Conservation (phyloP, 2,113 vertebrate genomes). For the Labeo rohita region DNA sequence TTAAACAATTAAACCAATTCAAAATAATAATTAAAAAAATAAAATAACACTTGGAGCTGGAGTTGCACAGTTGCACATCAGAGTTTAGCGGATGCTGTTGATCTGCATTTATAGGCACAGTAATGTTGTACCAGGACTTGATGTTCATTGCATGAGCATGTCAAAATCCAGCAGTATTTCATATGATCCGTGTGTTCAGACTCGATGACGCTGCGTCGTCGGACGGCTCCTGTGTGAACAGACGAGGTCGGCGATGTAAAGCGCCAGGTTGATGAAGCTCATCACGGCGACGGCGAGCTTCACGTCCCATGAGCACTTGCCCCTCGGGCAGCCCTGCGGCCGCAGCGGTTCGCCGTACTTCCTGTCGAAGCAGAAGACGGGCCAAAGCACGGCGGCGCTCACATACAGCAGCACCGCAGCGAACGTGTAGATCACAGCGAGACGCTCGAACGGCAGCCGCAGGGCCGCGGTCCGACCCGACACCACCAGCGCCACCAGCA, state of each 20-base stretch:
- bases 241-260: constrained; percentile 83
- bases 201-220: constrained; percentile 63
- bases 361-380: constrained; percentile 89
- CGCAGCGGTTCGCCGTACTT: constrained; percentile 84
- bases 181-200: background rate
- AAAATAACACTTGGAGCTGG: too few relatives aligned
- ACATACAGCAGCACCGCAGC: constrained; percentile 87
- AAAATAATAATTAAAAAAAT: too few relatives aligned
- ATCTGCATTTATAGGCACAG: too few relatives aligned
- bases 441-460: constrained; percentile 83
- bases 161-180: too few relatives aligned
- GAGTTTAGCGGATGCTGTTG: too few relatives aligned
- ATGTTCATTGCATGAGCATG: too few relatives aligned
- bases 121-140: too few relatives aligned
- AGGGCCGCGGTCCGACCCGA: constrained; percentile 74
- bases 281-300: constrained; percentile 88
- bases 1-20: too few relatives aligned
- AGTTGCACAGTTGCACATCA: too few relatives aligned
- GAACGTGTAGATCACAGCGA: constrained; percentile 85
- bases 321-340: constrained; percentile 78
- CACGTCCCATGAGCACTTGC: constrained; percentile 90
- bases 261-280: constrained; percentile 86
- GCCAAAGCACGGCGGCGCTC: constrained; percentile 89
- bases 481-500: constrained; percentile 83
- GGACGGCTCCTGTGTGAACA: constrained; percentile 86